These are phyloP conservation scores for Chiloscyllium plagiosum DNA, from an alignment of 2,113 vertebrate genomes.

Conservation along the genomic window DNA sequence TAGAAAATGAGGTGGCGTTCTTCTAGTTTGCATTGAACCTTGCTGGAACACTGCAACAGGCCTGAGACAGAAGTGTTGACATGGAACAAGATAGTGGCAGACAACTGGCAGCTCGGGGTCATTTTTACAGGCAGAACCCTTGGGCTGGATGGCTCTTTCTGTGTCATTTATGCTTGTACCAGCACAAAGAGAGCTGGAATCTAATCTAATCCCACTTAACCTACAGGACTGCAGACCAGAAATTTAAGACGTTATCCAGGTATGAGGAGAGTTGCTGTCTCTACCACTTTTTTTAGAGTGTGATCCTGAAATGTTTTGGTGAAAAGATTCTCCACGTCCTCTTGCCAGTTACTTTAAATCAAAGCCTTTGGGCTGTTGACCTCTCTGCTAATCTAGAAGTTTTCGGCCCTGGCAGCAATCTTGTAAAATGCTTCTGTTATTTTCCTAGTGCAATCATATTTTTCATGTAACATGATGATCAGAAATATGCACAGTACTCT, in stretches of 20 bases:
- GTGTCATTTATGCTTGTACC: background rate
- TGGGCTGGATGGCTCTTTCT: background rate
- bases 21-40: too few relatives aligned
- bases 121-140: background rate
- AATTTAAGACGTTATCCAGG: too few relatives aligned
- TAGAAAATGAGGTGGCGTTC: too few relatives aligned
- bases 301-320: background rate
- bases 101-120: too few relatives aligned
- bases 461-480: background rate
- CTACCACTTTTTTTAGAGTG: background rate
- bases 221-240: too few relatives aligned
- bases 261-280: background rate
- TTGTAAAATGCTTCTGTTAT: background rate
- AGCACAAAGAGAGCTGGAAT: background rate
- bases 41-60: too few relatives aligned
- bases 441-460: background rate
- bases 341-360: background rate
- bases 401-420: background rate
- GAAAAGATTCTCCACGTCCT: background rate
- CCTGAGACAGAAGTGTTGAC: too few relatives aligned
- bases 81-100: too few relatives aligned
- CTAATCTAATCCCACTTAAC: background rate
- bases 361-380: background rate
- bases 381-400: background rate
- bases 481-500: background rate